phyloP scores from a whole-genome alignment of 2,113 vertebrate species.

The Corythornis cristatus region DNA sequence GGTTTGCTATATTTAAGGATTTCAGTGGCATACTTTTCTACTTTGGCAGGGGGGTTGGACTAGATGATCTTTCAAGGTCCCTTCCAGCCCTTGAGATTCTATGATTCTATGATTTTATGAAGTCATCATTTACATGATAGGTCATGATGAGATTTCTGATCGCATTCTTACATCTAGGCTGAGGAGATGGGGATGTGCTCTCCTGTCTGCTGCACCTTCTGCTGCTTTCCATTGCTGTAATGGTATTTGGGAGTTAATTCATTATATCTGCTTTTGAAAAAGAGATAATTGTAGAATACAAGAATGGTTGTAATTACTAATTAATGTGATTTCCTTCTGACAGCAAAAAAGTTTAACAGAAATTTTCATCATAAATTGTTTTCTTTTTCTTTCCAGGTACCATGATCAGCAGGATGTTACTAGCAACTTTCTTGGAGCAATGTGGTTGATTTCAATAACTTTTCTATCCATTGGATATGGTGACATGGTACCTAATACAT shows the following conservation, averaged over 20 bases:
- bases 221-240: background rate
- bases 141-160: background rate
- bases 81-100: too few species aligned
- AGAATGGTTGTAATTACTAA: background rate
- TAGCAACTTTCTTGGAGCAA: conserved; percentile 98
- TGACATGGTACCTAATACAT: conserved; percentile 99
- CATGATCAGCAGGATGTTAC: conserved; percentile 97
- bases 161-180: background rate
- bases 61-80: too few species aligned
- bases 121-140: background rate
- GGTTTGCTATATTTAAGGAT: background rate
- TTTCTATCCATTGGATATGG: conserved; percentile 99
- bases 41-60: background rate
- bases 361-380: background rate
- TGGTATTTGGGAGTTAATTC: background rate
- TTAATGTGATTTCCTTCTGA: background rate
- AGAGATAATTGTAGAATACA: background rate
- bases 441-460: conserved; percentile 99
- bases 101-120: too few species aligned
- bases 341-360: background rate
- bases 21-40: background rate
- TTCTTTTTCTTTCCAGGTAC: conserved; percentile 84
- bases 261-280: background rate
- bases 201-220: background rate
- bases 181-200: background rate